A percentile compares a stretch with the other conserved stretches of the same genome.
Conservation (phyloP, 1,140 invertebrate genomes). For the Trinorchestia longiramus region DNA sequence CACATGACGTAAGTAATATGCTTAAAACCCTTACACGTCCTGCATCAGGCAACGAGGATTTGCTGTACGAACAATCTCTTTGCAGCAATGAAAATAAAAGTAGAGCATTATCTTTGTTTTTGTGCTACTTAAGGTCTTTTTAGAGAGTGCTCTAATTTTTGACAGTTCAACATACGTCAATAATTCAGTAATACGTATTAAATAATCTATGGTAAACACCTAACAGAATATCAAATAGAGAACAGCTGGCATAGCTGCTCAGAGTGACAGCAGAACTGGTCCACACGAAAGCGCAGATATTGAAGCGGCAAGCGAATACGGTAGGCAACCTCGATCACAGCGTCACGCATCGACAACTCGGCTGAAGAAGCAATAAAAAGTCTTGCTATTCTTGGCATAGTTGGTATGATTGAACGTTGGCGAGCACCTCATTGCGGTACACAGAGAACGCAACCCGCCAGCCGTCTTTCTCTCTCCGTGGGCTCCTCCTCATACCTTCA, state of each 20-base stretch:
- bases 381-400: slow-evolving; percentile 55
- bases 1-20: not conserved
- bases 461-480: not conserved
- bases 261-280: not conserved
- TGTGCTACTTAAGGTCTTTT: too few relatives aligned
- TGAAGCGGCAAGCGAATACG: not conserved
- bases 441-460: not conserved
- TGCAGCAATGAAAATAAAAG: not conserved
- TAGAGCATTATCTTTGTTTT: not conserved
- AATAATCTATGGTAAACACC: too few relatives aligned
- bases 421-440: slow-evolving; percentile 14
- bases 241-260: not conserved
- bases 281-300: not conserved
- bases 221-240: not conserved
- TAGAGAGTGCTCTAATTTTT: too few relatives aligned
- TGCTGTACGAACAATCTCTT: not conserved
- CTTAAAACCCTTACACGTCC: not conserved
- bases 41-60: not conserved
- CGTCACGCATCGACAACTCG: slow-evolving; percentile 50
- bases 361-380: slow-evolving; percentile 54
- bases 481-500: not conserved
- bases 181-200: too few relatives aligned
- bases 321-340: slow-evolving; percentile 44
- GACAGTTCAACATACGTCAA: too few relatives aligned
- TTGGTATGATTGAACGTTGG: slow-evolving; percentile 52